These are phyloP conservation scores for Tribolium madens DNA, from an alignment of 1,140 invertebrate species.

Conservation along the genomic window DNA sequence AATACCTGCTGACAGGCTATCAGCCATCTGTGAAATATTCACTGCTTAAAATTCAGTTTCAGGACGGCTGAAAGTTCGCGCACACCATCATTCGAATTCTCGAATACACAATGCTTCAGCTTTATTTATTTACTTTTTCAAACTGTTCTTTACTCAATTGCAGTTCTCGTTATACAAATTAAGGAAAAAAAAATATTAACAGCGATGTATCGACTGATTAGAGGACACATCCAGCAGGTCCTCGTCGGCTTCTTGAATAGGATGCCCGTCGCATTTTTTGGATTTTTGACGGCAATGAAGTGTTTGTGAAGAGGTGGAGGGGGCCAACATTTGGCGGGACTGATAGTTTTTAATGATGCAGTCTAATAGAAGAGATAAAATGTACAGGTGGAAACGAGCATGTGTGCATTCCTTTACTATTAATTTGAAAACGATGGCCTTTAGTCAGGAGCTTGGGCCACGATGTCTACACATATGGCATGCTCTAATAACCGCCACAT, in stretches of 20 bases:
- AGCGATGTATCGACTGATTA: conserved; percentile 15
- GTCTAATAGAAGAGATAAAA: conserved; percentile 35
- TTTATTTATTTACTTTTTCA: conserved; percentile 29
- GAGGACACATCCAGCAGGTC: neutral
- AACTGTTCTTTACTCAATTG: conserved; percentile 26
- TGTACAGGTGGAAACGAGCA: conserved; percentile 34
- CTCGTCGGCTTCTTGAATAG: conserved; percentile 30
- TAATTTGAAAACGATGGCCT: conserved; percentile 32
- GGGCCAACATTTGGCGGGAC: conserved; percentile 27
- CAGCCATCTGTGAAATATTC: conserved; percentile 57
- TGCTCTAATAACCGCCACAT: conserved; percentile 26
- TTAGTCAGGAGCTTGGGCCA: conserved; percentile 30
- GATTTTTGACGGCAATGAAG: conserved; percentile 37
- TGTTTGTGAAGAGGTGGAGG: conserved; percentile 31
- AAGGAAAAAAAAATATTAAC: conserved; percentile 22
- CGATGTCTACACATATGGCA: conserved; percentile 23
- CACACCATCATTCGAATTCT: conserved; percentile 47
- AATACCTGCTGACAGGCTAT: conserved; percentile 57
- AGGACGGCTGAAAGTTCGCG: conserved; percentile 49
- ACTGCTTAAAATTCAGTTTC: conserved; percentile 60
- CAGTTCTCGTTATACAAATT: neutral
- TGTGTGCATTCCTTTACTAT: conserved; percentile 36
- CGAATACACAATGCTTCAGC: conserved; percentile 51
- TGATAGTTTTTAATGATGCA: conserved; percentile 33
- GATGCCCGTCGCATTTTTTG: conserved; percentile 30